Percentiles rank a stretch among this genome's conserved stretches.
Evolutionary conservation across 2,888 invertebrate species (phyloP).

Genomic region (Acrocera orbiculus): DNA sequence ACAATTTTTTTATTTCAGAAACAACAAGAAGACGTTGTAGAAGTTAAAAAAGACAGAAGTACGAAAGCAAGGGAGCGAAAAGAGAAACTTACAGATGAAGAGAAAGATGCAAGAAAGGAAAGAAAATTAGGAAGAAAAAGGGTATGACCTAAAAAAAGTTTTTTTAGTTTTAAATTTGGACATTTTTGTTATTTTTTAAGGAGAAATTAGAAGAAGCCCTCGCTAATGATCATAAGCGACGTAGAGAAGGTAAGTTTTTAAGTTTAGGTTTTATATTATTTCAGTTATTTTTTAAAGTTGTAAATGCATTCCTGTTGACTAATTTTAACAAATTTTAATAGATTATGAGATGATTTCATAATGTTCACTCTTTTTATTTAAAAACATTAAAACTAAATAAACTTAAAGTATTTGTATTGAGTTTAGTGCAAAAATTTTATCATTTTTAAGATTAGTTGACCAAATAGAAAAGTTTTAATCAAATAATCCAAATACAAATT

Average conservation of each 20-base stretch:
- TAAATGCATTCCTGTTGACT: too few relatives aligned
- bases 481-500: too few relatives aligned
- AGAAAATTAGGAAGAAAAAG: slow-evolving; percentile 64
- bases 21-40: slow-evolving; percentile 8
- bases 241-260: slow-evolving; percentile 53
- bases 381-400: too few relatives aligned
- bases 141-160: slow-evolving; percentile 28
- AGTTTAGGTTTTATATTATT: too few relatives aligned
- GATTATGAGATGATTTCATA: too few relatives aligned
- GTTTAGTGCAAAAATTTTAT: too few relatives aligned
- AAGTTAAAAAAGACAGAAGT: slow-evolving; percentile 34
- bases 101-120: slow-evolving; percentile 62
- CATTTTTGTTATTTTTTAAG: slow-evolving; percentile 25
- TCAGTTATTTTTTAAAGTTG: too few relatives aligned
- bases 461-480: too few relatives aligned
- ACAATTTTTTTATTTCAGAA: slow-evolving; percentile 10
- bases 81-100: slow-evolving; percentile 55
- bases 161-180: not conserved
- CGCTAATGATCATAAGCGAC: slow-evolving; percentile 52
- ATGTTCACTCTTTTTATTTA: too few relatives aligned
- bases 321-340: too few relatives aligned
- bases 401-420: too few relatives aligned
- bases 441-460: too few relatives aligned
- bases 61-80: slow-evolving; percentile 38
- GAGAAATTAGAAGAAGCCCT: slow-evolving; percentile 56